Evolutionary conservation across 2,888 invertebrate genomes (phyloP), one percentile per base, ranked within the genome.

Genomic region (Imbricaverruca yamaguchii): DNA sequence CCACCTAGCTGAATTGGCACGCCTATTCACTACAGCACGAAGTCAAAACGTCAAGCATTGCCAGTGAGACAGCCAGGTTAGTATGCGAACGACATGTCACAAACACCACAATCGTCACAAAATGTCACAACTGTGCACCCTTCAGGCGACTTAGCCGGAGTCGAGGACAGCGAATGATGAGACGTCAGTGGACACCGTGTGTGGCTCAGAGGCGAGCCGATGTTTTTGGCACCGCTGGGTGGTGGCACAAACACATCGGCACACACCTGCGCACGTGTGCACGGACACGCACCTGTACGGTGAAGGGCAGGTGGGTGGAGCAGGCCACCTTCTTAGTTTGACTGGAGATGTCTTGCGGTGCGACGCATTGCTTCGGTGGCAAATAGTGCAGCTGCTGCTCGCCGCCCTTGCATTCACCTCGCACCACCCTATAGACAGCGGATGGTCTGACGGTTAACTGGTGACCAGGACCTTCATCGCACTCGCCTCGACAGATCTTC

Each of bases 381-480:
- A 90, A 86, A 83, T 89, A 89, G 84, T 90, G 90, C 80, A 91
- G 87, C 6, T 86, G 87, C 85, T 91, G 91, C 61, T 86, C 84
- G 3, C 90, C 90, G 82, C 87, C 85, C 2, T 88, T 85, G 86
- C 91, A 91, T 84, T 90, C 90, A 21, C 90, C 90, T 69, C 87
- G 87, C 80, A 91, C 88, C 79, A 86, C 84, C 78, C 87, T 87
- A 39, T 83, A 79, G 21, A 56, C 82, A 55, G 80, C 63, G 69
- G 59, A 80, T 63, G 55, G 61, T 53, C 25, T 1, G 39, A 4
- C 4, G 39, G 39, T 1, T n/a, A n/a, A n/a, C n/a, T 39, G 39
- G 39, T 39, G 39, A 1, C 39, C 39, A 39, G 39, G 39, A 4
- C 39, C 39, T 39, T 4, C 39, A 39, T 39, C 39, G 39, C 39